Evolutionary conservation across 2,797 vertebrate species (phyloP), one percentile per base, ranked within the genome.

Genomic region (Tarsius wallacei): DNA sequence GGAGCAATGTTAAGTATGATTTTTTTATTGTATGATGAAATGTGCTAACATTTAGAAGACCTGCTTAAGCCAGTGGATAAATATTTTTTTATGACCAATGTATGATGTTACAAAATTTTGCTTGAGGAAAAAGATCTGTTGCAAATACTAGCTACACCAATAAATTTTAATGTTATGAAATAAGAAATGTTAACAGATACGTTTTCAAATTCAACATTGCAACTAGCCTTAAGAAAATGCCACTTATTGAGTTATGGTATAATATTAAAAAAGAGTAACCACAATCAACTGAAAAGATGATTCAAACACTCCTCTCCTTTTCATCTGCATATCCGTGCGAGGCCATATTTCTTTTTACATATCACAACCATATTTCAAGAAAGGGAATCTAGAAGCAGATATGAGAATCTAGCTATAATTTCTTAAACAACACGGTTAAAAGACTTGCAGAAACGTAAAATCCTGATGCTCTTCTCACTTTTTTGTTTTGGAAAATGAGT

Each of bases 21-120:
- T 71, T 90, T 76, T 85, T 91, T 90, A 78, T 82, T 78, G 5
- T 59, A 49, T 71, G 85, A 91, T 95, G 88, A 91, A 96, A 94
- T 88, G 80, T 93, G 80, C 87, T 97, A 97, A 91, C 94, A 85
- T 94, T 96, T 89, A 94, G 33, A 93, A 90, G 74, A 90, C 76
- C 64, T 84, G 0, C 91, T 14, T 93, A 81, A 73, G 74, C 84
- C 82, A 47, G 74, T 77, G 70, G 81, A 94, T 93, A 97, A 71
- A 78, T 92, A 84, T 95, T 82, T 97, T 84, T 95, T 64, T 77
- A 86, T 93, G 88, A 83, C 73, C 74, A 28, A 2, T 33, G 86
- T 36, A 36, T 53, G 53, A 73, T 82, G 64, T 93, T 95, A 82
- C 47, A 80, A 53, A 87, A 61, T 73, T 55, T 51, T 64, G 19